These are phyloP conservation scores for Felis catus DNA, from an alignment of 2,113 vertebrate genomes.

Conservation along the genomic window DNA sequence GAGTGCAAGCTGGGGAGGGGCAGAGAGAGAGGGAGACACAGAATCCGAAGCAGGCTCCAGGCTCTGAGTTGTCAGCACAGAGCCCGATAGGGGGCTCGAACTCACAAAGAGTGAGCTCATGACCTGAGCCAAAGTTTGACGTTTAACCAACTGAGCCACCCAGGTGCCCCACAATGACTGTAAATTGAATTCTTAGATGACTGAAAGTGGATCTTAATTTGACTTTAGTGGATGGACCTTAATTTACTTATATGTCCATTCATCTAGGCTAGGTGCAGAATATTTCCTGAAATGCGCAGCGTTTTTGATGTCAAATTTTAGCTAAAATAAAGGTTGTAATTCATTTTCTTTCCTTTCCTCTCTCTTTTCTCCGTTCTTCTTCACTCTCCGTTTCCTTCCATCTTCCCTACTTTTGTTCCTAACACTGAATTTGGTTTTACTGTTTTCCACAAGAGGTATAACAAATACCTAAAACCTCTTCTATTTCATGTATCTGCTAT, in stretches of 20 bases:
- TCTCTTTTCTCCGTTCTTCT: no score
- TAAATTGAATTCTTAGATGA: slow-evolving; percentile 62
- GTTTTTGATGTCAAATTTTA: slow-evolving; percentile 39
- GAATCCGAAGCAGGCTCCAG: no score
- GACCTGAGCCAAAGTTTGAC: no score
- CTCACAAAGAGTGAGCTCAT: no score
- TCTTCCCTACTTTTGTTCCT: background rate
- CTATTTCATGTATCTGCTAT: background rate
- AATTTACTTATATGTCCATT: background rate
- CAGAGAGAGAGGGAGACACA: no score
- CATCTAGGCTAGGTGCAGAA: background rate
- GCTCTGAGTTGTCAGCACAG: no score
- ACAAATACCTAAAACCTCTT: slow-evolving; percentile 1
- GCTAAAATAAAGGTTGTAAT: background rate
- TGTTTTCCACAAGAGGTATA: background rate
- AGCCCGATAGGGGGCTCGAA: no score
- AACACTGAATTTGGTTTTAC: background rate
- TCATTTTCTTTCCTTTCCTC: background rate
- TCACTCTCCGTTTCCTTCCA: background rate
- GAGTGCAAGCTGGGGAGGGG: no score
- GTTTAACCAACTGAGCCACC: no score
- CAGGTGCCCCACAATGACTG: background rate
- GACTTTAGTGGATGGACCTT: slow-evolving; percentile 32
- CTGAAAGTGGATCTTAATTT: slow-evolving; percentile 61
- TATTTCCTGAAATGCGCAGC: background rate